Percentiles rank a stretch among this genome's conserved stretches.
Conservation (phyloP, 2,888 invertebrate species). For the Elgonia sp. region DNA sequence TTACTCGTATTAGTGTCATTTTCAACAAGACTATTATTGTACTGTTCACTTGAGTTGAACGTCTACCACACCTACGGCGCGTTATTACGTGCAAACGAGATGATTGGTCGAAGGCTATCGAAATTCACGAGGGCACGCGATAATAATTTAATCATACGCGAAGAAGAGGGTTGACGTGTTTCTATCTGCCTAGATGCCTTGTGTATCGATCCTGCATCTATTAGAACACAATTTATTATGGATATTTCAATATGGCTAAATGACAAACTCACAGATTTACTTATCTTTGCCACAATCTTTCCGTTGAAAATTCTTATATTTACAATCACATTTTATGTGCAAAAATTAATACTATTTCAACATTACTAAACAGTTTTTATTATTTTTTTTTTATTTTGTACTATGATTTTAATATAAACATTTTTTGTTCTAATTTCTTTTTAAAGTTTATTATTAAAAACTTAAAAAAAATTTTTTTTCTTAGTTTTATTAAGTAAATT, state of each 20-base stretch:
- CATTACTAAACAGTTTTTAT: no score
- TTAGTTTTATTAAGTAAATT: no score
- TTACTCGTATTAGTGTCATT: slow-evolving; percentile 71
- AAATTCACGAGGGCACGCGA: slow-evolving; percentile 76
- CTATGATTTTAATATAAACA: no score
- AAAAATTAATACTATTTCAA: no score
- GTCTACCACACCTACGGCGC: slow-evolving; percentile 71
- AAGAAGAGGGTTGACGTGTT: slow-evolving; percentile 74
- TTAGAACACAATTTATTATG: slow-evolving; percentile 69
- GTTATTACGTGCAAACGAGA: slow-evolving; percentile 74
- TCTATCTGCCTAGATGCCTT: slow-evolving; percentile 68
- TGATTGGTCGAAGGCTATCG: slow-evolving; percentile 77
- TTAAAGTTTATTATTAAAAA: no score
- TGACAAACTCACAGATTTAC: no score
- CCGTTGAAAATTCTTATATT: no score
- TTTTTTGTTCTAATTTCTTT: no score
- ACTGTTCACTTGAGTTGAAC: slow-evolving; percentile 74
- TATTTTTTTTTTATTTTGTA: no score
- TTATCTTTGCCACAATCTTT: no score
- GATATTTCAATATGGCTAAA: slow-evolving; percentile 32
- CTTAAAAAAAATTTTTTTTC: no score
- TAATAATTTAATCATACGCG: slow-evolving; percentile 76
- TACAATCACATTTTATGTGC: no score
- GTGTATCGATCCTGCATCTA: slow-evolving; percentile 63
- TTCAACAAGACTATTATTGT: slow-evolving; percentile 72